These are phyloP conservation scores for Cryptophagus acutangulus DNA, from an alignment of 2,888 invertebrate genomes.

Conservation along the genomic window DNA sequence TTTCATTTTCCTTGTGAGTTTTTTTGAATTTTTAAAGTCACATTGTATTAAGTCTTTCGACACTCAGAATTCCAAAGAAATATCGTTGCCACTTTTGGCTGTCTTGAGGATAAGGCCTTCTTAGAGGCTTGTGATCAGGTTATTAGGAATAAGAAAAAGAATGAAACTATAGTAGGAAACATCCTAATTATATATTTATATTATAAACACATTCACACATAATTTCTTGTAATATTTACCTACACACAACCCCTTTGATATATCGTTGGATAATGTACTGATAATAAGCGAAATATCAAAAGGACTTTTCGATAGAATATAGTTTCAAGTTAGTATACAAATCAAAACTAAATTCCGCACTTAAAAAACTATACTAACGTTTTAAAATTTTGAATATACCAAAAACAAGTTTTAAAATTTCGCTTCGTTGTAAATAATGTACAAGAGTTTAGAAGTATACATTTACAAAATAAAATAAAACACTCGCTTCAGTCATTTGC, in stretches of 20 bases:
- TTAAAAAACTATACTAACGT: conserved; percentile 24
- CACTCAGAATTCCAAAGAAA: neutral
- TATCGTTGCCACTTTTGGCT: neutral
- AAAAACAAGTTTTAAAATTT: conserved; percentile 20
- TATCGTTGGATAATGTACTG: conserved; percentile 38
- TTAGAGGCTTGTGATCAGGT: neutral
- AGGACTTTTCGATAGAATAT: conserved; percentile 38
- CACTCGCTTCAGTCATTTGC: conserved; percentile 16
- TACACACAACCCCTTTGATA: conserved; percentile 47
- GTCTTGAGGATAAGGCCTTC: no score
- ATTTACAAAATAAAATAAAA: conserved; percentile 12
- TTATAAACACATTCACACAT: conserved; percentile 50
- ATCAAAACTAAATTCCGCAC: conserved; percentile 35
- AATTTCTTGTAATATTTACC: conserved; percentile 28
- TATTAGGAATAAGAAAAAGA: neutral
- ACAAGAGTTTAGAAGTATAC: conserved; percentile 27
- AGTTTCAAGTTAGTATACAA: conserved; percentile 33
- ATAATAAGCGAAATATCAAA: conserved; percentile 41
- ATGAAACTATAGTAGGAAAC: conserved; percentile 32
- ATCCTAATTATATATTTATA: conserved; percentile 44
- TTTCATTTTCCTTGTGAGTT: neutral
- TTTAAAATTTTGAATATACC: conserved; percentile 24
- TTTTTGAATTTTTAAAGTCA: no score
- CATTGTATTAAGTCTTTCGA: no score
- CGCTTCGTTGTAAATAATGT: conserved; percentile 44